Evolutionary conservation across 92 coral and sea anemone species (phyloP), one percentile per base, ranked within the genome.

Genomic region (Umimayanthus kanabou): DNA sequence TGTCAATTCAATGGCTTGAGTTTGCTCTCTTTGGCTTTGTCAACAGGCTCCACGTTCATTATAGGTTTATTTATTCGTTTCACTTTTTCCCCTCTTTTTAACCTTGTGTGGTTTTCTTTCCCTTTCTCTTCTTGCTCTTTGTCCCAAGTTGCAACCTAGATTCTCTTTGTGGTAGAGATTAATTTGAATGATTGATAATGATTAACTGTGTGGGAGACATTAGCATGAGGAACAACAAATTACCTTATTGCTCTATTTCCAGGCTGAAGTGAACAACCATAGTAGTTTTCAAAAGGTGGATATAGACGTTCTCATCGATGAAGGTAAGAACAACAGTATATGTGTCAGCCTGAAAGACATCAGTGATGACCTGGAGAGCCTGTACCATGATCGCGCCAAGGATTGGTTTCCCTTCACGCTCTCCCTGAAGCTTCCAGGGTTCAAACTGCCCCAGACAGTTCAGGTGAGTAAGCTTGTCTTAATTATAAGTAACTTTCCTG

Each of bases 321-420:
- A 93, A 39, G 98, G 95, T 22, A 92, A 92, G 49, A 91, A 85
- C 76, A 61, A 95, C 53, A 33, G 20, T 39, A 33, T 9, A 65
- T n/a, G 72, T 58, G 2, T 80, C 29, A 86, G 77, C 81, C 91
- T 89, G 30, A 87, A 40, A 30, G 91, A 93, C 16, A 74, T 94
- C 40, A 89, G 79, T 9, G 98, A 94, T 88, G 98, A 94, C 39
- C n/a, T 92, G 42, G 98, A 94, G 74, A 91, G 94, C 84, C 81
- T 88, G 65, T 93, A 93, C 85, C 98, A 94, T 80, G 83, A 86
- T 4, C 84, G 88, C 49, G 94, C 98, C 0, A 94, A 94, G 81
- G 93, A 88, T 7, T 94, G 98, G 98, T 94, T 94, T 64, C 98
- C 98, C n/a, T 94, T 94, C 73, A 79, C 91, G 8, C 89, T 94